phyloP scores from a whole-genome alignment of 2,797 vertebrate genomes.

The Poecilia gillii region DNA sequence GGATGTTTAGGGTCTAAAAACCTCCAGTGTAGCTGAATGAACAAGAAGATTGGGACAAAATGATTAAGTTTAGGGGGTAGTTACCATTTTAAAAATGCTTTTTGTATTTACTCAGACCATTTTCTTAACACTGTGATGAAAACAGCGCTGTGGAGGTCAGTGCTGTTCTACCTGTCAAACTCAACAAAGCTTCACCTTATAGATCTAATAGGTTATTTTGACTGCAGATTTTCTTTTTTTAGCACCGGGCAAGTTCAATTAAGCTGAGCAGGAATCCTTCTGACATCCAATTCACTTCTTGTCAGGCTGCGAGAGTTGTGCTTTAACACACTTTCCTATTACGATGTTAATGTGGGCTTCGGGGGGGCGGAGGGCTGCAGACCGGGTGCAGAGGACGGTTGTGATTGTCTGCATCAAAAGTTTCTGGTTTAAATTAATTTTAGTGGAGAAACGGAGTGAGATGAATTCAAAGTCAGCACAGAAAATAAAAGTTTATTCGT shows the following conservation, averaged over 20 bases:
- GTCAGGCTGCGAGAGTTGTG: slow-evolving; percentile 86
- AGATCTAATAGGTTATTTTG: slow-evolving; percentile 93
- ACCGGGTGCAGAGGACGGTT: slow-evolving; percentile 9
- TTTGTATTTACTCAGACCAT: not conserved
- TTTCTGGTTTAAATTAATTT: slow-evolving; percentile 34
- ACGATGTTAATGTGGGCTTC: slow-evolving; percentile 89
- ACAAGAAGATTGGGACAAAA: not conserved
- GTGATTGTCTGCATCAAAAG: slow-evolving; percentile 32
- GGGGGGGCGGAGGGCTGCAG: slow-evolving; percentile 16
- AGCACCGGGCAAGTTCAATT: slow-evolving; percentile 92
- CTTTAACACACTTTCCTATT: slow-evolving; percentile 89
- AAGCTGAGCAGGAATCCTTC: slow-evolving; percentile 92
- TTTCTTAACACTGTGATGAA: not conserved
- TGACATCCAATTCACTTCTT: slow-evolving; percentile 93
- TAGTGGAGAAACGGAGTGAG: not conserved
- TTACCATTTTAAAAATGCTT: not conserved
- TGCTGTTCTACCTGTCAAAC: slow-evolving; percentile 67
- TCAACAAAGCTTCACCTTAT: slow-evolving; percentile 88
- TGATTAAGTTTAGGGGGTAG: too few relatives aligned
- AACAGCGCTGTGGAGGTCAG: slow-evolving; percentile 2
- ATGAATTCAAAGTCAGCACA: slow-evolving; percentile 20
- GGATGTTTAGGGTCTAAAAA: not conserved
- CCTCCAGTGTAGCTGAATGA: not conserved
- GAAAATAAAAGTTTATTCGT: slow-evolving; percentile 7
- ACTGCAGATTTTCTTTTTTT: slow-evolving; percentile 88